Base-by-base conservation (phyloP, 2,113 vertebrate species). In the Gavia stellata region DNA sequence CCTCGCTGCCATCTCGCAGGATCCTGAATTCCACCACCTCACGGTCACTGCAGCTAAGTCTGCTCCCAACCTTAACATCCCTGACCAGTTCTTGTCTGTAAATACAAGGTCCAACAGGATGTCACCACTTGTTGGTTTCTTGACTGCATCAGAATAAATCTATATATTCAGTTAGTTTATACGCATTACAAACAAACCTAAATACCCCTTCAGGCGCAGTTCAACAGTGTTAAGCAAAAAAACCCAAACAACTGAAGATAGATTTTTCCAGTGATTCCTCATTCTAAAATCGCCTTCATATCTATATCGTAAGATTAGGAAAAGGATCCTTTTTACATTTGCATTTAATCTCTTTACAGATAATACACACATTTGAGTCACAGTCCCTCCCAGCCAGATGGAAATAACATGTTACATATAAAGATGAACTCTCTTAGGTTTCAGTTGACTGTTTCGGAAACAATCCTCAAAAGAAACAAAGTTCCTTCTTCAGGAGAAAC, bases 271-370 rank as follows among this genome's bases (percentile, higher is more conserved):
- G 17, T 12, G 29, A 23, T 14, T 59, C 26, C 38, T 59, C 29
- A 8, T 25, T 95, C 79, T n/a, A 58, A 82, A 93, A 15, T 3
- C 14, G 53, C n/a, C 29, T 49, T 74, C 56, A 10, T 12, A 59
- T 33, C 0, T 1, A 36, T 26, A 16, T 2, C 14, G n/a, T 1
- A 45, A 20, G 31, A 44, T 66, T 36, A 49, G 42, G n/a, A 74
- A 62, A 38, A 86, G 38, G 10, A 65, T 16, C 14, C 9, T 70
- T 53, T 73, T 47, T 6, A 66, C 3, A 3, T 49, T 81, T 84
- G 10, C 9, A 13, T 81, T 78, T 47, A 16, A 56, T 70, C 17
- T 71, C 31, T 61, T 52, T 9, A 34, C 18, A 93, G 34, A 24
- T 20, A 58, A 74, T 24, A 56, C 14, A 87, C 14, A 40, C 42